Evolutionary conservation across 2,888 invertebrate genomes (phyloP), one percentile per base, ranked within the genome.

Genomic region (Temnothorax unifasciatus): DNA sequence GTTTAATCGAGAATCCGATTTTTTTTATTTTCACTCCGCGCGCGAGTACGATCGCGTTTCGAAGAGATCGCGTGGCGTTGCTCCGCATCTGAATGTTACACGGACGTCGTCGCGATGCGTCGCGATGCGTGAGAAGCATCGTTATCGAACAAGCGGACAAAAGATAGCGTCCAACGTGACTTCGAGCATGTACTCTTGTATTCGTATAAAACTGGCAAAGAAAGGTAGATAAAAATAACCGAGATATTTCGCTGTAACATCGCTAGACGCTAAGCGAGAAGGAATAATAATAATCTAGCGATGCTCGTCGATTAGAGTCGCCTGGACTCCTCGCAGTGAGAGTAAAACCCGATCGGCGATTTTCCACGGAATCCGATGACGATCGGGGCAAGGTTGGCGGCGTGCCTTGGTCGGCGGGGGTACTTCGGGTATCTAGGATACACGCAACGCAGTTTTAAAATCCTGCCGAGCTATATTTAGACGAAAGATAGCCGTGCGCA

Each of bases 391-490:
- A n/a, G 34, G 21, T 21, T 71, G 52, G 34, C 29, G 47, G 77
- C 81, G 21, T 38, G 25, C 59, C 79, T 76, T 1, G 77, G 21
- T 63, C 71, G 63, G 41, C 13, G 38, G 18, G n/a, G 25, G 61
- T 74, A 73, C 71, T 34, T 59, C 18, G 63, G 73, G 84, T 86
- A 88, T 87, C 87, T 87, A 85, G 76, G 85, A 88, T 91, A 91
- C 73, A 90, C 88, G 89, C 84, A 87, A 88, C 77, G 84, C 64
- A 87, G 86, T 85, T 86, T 87, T 88, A 88, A 90, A 89, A 89
- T 86, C 86, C 52, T 75, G 50, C 85, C 82, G 76, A 87, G 90
- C 90, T 92, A 92, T 92, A 92, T 92, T 92, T 92, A 92, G 91
- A 90, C 89, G 87, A 34, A 34, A 87, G 89, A 90, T 92, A 86